Conservation (phyloP, 1,140 invertebrate species). For the Agrilus planipennis region DNA sequence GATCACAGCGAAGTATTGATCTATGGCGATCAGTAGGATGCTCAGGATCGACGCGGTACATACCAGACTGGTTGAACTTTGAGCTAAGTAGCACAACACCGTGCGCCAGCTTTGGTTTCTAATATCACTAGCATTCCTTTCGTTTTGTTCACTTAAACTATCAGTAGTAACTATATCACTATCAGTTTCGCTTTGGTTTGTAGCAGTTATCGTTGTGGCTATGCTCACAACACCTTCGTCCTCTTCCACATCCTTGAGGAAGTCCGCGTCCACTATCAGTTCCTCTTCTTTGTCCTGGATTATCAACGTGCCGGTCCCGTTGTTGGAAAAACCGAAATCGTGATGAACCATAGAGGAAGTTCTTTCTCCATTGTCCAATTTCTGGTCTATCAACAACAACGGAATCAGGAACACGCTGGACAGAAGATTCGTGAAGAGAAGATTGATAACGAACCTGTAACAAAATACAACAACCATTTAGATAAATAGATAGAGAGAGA, state of each 20-base stretch:
- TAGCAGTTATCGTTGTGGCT: not conserved
- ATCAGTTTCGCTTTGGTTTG: not conserved
- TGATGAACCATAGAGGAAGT: not conserved
- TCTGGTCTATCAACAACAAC: constrained; percentile 40
- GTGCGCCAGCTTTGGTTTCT: constrained; percentile 8
- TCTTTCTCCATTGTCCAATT: constrained; percentile 10
- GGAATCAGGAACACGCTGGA: constrained; percentile 49
- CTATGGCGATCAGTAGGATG: constrained; percentile 67
- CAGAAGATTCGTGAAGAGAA: constrained; percentile 51
- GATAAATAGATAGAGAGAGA: too few relatives aligned
- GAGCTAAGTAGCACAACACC: constrained; percentile 36
- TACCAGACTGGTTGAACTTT: constrained; percentile 40
- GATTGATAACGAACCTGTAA: constrained; percentile 56
- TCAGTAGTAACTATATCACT: too few relatives aligned
- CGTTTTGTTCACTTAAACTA: not conserved
- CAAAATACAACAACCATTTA: too few relatives aligned
- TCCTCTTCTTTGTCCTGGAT: not conserved
- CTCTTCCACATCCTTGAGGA: not conserved
- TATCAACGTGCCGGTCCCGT: too few relatives aligned
- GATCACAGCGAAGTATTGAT: constrained; percentile 79
- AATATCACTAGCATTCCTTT: constrained; percentile 6
- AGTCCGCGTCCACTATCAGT: not conserved
- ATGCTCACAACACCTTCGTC: not conserved
- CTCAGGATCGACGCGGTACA: constrained; percentile 39
- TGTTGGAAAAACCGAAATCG: not conserved